Evolutionary conservation across 2,113 vertebrate genomes (phyloP), one percentile per base, ranked within the genome.

Genomic region (Elachura formosa): DNA sequence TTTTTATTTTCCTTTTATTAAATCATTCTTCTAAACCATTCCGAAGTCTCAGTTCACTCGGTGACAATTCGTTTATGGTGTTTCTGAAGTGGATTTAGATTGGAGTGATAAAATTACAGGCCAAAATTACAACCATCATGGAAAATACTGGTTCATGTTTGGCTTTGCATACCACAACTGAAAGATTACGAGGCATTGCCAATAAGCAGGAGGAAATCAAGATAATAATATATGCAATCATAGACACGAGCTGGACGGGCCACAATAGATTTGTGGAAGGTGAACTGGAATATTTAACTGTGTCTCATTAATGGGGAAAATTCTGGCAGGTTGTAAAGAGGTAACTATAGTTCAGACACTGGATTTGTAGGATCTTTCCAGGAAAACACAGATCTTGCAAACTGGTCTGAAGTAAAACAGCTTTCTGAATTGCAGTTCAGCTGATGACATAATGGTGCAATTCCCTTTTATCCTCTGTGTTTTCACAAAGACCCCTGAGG

Each of bases 81-180:
- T 98, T 98, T 96, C 97, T 98, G 97, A 98, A 98, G 97, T 97
- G 97, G 97, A 98, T 98, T 98, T 98, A 98, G 97, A 98, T 97
- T 97, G 61, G 92, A 97, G 97, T 97, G 98, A 98, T 98, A 98
- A 98, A 98, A 98, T 98, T 98, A 97, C 98, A 97, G 97, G 97
- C 97, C 97, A 93, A 96, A 97, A 97, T 98, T 97, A 96, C 96
- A 97, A 95, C 96, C 97, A 97, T 96, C 94, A 96, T 97, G 98
- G 97, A 98, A 98, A 98, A 97, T 97, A 94, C 94, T 97, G 97
- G 94, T 83, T 97, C 94, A 71, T 93, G 91, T 96, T 98, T 97
- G 97, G 96, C 96, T 96, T 94, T 92, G 52, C 69, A 94, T 96
- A 96, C 97, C 98, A 97, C 98, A 97, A 93, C 97, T 98, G 97